Evolutionary conservation across 2,797 vertebrate genomes (phyloP), one percentile per base, ranked within the genome.

Genomic region (Gila robusta): DNA sequence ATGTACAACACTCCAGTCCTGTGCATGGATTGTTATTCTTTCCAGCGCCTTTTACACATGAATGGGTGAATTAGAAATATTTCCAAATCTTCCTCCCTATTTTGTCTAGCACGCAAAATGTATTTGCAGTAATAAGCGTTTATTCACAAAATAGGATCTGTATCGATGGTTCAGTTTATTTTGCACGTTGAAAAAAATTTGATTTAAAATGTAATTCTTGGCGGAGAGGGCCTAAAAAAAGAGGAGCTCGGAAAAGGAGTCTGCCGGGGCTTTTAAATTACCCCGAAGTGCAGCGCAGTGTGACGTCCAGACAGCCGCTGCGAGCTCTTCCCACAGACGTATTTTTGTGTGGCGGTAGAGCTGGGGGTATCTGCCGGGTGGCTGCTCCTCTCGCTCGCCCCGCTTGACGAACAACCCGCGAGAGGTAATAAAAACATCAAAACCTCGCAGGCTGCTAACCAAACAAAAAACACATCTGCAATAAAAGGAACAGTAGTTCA

Each of bases 401-500:
- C 26, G 26, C 92, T 84, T 94, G 94, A 95, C 89, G 91, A 92
- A 95, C 89, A 92, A 95, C 94, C 93, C 91, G 91, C 87, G 94
- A 95, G 94, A 94, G 94, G 93, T 94, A 95, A 95, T 95, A 95
- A 95, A 95, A 95, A 95, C 94, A 95, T 95, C 93, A 95, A 92
- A 95, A 94, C 93, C 94, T 94, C 72, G 47, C 94, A 95, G 94
- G 93, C 94, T 91, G 92, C 93, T 94, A 95, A 93, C 92, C 90
- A 95, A 96, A 96, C 95, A 95, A 92, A 95, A 95, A 95, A 95
- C 94, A 95, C 93, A 95, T 95, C 94, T 95, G 95, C 93, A 93
- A 92, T 95, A 89, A 94, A 94, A 93, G 91, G 93, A 94, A 94
- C 95, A 94, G 95, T 95, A 93, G 95, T 94, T 94, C 94, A 92